A percentile compares a stretch with the other conserved stretches of the same genome.
Evolutionary conservation across 2,888 invertebrate species (phyloP).

Genomic region (Sphaeridia pumilis): DNA sequence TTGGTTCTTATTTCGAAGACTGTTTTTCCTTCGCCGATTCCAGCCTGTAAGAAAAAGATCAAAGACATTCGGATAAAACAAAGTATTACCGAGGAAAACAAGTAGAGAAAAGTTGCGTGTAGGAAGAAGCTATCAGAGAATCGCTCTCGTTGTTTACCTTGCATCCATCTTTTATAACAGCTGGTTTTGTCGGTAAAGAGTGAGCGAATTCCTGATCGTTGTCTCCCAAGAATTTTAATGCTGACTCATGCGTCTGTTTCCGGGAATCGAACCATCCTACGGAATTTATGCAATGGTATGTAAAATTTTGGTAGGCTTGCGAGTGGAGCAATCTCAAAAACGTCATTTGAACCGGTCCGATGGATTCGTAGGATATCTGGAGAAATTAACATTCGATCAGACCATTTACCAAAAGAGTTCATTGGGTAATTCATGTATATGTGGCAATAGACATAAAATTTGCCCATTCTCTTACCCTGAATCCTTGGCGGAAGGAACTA

Average conservation of each 20-base stretch:
- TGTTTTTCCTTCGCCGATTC: conserved; percentile 55
- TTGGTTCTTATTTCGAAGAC: conserved; percentile 62
- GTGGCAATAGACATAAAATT: too few relatives aligned
- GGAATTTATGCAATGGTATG: conserved; percentile 69
- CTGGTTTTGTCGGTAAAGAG: conserved; percentile 48
- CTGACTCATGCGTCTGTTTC: conserved; percentile 43
- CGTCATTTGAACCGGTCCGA: conserved; percentile 65
- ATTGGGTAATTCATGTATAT: too few relatives aligned
- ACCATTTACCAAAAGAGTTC: too few relatives aligned
- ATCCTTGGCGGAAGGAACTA: conserved; percentile 56
- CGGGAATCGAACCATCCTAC: conserved; percentile 52
- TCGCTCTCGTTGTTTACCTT: too few relatives aligned
- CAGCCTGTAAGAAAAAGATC: conserved; percentile 46
- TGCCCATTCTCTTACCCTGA: conserved; percentile 51
- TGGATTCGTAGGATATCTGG: conserved; percentile 68
- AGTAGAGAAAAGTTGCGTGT: too few relatives aligned
- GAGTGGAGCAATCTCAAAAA: conserved; percentile 65
- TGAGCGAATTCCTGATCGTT: conserved; percentile 59
- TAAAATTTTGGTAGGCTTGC: conserved; percentile 70
- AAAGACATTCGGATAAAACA: too few relatives aligned
- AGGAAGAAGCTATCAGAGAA: too few relatives aligned
- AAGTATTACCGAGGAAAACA: too few relatives aligned
- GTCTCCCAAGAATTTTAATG: conserved; percentile 59
- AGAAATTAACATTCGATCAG: too few relatives aligned
- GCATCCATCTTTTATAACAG: conserved; percentile 60